A percentile compares a stretch with the other conserved stretches of the same genome.
Evolutionary conservation across 2,888 invertebrate genomes (phyloP).

Genomic region (Cheilosia variabilis): DNA sequence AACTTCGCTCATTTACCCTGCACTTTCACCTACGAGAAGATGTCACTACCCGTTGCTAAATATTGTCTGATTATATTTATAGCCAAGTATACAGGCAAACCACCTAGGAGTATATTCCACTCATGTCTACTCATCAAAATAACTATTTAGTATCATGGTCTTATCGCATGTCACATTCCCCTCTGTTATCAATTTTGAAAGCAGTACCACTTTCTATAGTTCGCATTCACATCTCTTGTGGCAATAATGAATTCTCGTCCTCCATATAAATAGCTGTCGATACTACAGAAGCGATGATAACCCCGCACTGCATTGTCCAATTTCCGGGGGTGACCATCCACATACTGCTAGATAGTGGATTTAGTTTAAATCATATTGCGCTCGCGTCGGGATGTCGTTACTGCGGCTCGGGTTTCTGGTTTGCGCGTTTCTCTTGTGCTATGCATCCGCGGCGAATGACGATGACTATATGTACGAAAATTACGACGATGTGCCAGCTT

Average conservation of each 20-base stretch:
- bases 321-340: slow-evolving; percentile 1
- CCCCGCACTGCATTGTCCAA: slow-evolving; percentile 19
- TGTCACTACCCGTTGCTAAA: too few relatives aligned
- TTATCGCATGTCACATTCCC: not conserved
- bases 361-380: slow-evolving; percentile 17
- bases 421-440: slow-evolving; percentile 2
- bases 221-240: not conserved
- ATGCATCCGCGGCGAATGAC: slow-evolving; percentile 5
- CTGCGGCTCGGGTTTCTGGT: not conserved
- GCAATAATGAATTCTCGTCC: not conserved
- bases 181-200: slow-evolving; percentile 14
- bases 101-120: not conserved
- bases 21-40: too few relatives aligned
- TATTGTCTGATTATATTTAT: too few relatives aligned
- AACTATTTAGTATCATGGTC: not conserved
- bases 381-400: slow-evolving; percentile 26
- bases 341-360: not conserved
- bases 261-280: not conserved
- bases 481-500: slow-evolving; percentile 28
- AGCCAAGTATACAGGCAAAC: too few relatives aligned
- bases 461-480: slow-evolving; percentile 31
- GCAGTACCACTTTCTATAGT: not conserved
- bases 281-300: slow-evolving; percentile 22
- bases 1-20: too few relatives aligned
- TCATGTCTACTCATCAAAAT: not conserved